Conservation (phyloP, 2,113 vertebrate species). For the Gallinago paraguaiae region DNA sequence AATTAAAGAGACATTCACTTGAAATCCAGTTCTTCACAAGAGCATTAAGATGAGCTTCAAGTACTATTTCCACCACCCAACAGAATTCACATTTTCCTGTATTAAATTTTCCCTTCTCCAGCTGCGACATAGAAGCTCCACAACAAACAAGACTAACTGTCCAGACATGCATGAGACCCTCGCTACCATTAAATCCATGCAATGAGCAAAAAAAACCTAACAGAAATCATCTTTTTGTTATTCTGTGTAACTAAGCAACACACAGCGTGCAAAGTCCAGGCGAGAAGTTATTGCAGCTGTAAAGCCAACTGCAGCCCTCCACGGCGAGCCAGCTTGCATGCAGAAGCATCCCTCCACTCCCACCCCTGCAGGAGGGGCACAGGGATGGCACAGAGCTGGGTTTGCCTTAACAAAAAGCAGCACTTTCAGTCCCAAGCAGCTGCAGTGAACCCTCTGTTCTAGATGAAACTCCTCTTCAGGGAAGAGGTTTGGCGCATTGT, state of each 20-base stretch:
- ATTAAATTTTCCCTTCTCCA: neutral
- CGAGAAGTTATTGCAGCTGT: neutral
- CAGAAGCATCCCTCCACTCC: neutral
- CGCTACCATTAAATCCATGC: neutral
- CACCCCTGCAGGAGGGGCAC: rapidly evolving
- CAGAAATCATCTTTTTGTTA: neutral
- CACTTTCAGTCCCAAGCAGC: neutral
- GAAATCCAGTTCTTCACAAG: neutral
- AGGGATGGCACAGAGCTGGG: neutral
- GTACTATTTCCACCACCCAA: neutral
- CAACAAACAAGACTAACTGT: neutral
- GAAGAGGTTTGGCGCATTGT: neutral
- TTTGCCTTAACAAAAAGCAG: neutral
- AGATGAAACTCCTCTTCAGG: neutral
- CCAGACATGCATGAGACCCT: neutral
- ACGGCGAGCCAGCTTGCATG: neutral
- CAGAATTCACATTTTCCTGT: neutral
- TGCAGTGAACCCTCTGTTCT: neutral
- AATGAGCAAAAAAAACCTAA: neutral
- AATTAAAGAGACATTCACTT: constrained; percentile 21
- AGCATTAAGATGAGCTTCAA: neutral
- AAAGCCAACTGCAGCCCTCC: neutral
- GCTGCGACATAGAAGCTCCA: neutral
- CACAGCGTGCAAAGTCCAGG: neutral
- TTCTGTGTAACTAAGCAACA: neutral